These are phyloP conservation scores for Nycticorax nycticorax DNA, from an alignment of 2,113 vertebrate species.

Conservation along the genomic window DNA sequence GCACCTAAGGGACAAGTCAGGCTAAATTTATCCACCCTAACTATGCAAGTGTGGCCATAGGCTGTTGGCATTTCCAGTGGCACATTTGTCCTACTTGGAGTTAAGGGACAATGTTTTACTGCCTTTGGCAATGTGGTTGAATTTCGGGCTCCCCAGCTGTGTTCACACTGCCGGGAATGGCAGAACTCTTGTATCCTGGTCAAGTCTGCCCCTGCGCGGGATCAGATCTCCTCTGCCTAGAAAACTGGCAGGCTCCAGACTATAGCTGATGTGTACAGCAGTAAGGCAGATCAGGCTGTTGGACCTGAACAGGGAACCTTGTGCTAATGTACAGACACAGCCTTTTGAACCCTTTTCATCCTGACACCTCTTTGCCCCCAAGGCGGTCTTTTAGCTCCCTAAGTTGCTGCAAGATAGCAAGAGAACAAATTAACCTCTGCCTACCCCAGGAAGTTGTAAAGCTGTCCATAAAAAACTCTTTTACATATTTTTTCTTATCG, in stretches of 20 bases:
- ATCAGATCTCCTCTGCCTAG: not conserved
- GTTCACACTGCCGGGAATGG: not conserved
- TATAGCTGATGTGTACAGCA: not conserved
- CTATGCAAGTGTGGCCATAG: not conserved
- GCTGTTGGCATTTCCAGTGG: not conserved
- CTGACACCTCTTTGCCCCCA: not conserved
- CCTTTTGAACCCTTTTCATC: not conserved
- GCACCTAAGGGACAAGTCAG: not conserved
- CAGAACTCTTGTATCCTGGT: not conserved
- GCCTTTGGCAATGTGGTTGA: not conserved
- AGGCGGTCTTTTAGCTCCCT: not conserved
- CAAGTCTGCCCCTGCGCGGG: accelerated
- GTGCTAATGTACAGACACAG: not conserved
- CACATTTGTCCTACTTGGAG: not conserved
- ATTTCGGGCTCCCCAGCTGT: not conserved
- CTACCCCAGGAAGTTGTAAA: not conserved
- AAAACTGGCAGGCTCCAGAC: not conserved
- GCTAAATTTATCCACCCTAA: not conserved
- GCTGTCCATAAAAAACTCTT: not conserved
- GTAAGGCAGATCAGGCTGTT: not conserved
- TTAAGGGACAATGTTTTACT: not conserved
- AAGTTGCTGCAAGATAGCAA: not conserved
- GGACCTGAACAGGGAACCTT: not conserved
- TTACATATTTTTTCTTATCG: not conserved
- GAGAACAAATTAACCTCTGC: not conserved